Evolutionary conservation across 2,888 invertebrate genomes (phyloP).

Genomic region (Phaedon cochleariae): DNA sequence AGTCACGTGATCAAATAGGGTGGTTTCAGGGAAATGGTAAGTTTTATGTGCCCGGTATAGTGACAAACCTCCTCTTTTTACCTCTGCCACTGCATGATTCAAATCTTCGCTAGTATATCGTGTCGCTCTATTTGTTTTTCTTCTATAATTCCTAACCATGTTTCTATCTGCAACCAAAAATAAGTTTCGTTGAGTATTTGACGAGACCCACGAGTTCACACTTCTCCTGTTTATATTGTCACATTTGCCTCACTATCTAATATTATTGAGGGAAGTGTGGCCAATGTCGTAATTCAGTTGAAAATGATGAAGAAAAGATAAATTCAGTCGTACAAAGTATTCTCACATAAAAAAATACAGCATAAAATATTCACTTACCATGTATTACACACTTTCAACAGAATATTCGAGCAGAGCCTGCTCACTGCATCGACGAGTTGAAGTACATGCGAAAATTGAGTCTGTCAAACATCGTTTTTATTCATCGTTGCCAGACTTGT

Average conservation of each 20-base stretch:
- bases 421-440: no score
- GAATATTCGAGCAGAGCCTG: no score
- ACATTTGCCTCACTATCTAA: neutral
- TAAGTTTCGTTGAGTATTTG: no score
- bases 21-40: conserved; percentile 14
- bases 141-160: neutral
- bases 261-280: neutral
- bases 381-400: no score
- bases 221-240: neutral
- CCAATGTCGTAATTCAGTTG: neutral
- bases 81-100: neutral
- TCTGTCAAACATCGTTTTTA: no score
- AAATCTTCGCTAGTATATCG: neutral
- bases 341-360: no score
- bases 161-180: neutral
- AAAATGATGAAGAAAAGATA: neutral
- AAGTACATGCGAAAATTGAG: no score
- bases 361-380: no score
- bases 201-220: neutral
- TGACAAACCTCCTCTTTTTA: conserved; percentile 11
- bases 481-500: no score
- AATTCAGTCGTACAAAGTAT: no score
- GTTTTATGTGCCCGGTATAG: conserved; percentile 15
- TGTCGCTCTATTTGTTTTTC: neutral
- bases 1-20: conserved; percentile 14